Base-by-base conservation (phyloP, 1,140 invertebrate species). In the Aphelenchoides avenae region DNA sequence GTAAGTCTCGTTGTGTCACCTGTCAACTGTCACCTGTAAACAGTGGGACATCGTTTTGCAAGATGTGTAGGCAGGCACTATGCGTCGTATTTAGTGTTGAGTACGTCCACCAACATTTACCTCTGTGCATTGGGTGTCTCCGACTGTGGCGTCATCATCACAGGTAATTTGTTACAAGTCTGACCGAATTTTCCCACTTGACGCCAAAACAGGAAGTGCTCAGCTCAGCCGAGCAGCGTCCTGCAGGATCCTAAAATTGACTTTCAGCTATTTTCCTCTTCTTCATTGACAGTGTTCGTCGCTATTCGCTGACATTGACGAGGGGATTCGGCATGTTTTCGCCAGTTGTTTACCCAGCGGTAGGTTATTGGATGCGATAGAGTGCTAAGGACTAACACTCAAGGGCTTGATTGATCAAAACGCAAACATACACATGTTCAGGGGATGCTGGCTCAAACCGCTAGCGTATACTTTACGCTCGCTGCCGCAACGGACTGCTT, bases 401-500 rank as follows among this genome's bases (percentile, higher is more conserved):
- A n/a, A n/a, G n/a, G n/a, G n/a, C n/a, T n/a, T n/a, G n/a, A n/a
- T n/a, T n/a, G n/a, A n/a, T n/a, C n/a, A n/a, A n/a, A n/a, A n/a
- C n/a, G n/a, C n/a, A n/a, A n/a, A n/a, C n/a, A n/a, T n/a, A n/a
- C n/a, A n/a, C n/a, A n/a, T n/a, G n/a, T n/a, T n/a, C n/a, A n/a
- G n/a, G 75, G 65, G 9, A 71, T 73, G 66, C 66, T 67, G 34
- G 73, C 73, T 26, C 73, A 75, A 51, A 73, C 73, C 13, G 77
- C 74, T 50, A 75, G 74, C 1, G 75, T 75, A 7, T 75, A 75
- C 52, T 75, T 75, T 48, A 75, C 73, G 5, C 37, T 75, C 5
- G 57, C 62, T 39, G 73, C 73, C 20, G 73, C 54, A 24, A 56
- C 71, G 18, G 75, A 75, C 55, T 77, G 73, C 47, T 77, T 75